These are phyloP conservation scores for Pelobates fuscus DNA, from an alignment of 2,113 vertebrate genomes.

Conservation along the genomic window DNA sequence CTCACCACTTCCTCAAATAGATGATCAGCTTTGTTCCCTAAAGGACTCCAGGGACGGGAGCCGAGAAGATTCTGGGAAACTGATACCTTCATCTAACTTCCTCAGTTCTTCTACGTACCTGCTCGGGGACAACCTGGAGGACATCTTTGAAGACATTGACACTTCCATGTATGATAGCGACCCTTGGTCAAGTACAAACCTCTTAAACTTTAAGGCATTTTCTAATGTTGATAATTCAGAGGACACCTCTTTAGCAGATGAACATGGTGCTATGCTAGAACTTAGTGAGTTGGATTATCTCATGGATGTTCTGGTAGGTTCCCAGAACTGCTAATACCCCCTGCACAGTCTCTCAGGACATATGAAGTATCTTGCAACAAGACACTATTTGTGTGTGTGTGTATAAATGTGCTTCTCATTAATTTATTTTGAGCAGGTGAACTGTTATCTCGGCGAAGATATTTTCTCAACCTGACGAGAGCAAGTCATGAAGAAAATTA, in stretches of 20 bases:
- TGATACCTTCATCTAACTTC: background rate
- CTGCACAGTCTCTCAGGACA: constrained; percentile 29
- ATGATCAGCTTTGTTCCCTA: constrained; percentile 45
- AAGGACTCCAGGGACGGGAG: constrained; percentile 16
- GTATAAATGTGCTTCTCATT: background rate
- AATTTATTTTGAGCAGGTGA: constrained; percentile 41
- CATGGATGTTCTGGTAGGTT: constrained; percentile 63
- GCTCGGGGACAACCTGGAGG: constrained; percentile 62
- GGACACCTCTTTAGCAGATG: constrained; percentile 39
- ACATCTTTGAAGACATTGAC: constrained; percentile 68
- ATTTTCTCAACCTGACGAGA: too few species aligned
- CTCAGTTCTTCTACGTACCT: constrained; percentile 58
- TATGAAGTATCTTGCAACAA: constrained; percentile 35
- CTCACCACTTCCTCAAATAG: constrained; percentile 34
- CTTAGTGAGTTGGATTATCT: constrained; percentile 63
- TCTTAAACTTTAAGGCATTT: constrained; percentile 55
- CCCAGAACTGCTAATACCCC: constrained; percentile 49
- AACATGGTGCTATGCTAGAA: constrained; percentile 40
- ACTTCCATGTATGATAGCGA: constrained; percentile 70
- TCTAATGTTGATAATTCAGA: constrained; percentile 34
- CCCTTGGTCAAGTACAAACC: constrained; percentile 51
- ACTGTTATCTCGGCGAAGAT: constrained; percentile 6
- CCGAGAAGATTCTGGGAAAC: background rate
- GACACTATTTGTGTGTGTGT: constrained; percentile 30
- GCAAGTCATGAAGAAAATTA: too few species aligned